Percentiles rank a stretch among this genome's conserved stretches.
These are phyloP conservation scores for Heliconius hermathena DNA, from an alignment of 1,140 invertebrate species.

Conservation along the genomic window DNA sequence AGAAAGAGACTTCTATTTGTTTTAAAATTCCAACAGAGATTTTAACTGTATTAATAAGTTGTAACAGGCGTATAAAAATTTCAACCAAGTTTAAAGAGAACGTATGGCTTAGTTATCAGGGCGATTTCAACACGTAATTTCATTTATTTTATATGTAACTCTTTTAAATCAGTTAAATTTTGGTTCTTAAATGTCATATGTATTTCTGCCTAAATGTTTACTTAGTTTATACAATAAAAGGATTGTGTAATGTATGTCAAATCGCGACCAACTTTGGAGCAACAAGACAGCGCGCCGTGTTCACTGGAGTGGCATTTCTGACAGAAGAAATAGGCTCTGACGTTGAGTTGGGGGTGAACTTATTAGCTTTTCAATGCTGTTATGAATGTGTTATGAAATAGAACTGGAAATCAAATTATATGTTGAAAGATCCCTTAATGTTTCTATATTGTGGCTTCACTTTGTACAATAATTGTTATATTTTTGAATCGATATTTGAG, in stretches of 20 bases:
- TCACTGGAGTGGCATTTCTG: constrained; percentile 23
- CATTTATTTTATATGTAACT: too few relatives aligned
- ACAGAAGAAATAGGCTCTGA: constrained; percentile 17
- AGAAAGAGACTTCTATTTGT: too few relatives aligned
- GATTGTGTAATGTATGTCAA: constrained; percentile 16
- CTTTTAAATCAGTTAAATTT: too few relatives aligned
- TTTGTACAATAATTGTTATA: neutral
- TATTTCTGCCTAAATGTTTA: neutral
- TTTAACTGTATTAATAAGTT: too few relatives aligned
- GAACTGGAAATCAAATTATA: neutral
- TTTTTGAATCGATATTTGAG: too few relatives aligned
- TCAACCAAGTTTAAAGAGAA: too few relatives aligned
- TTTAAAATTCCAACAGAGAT: too few relatives aligned
- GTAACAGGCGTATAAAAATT: too few relatives aligned
- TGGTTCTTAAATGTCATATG: too few relatives aligned
- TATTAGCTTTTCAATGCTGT: neutral
- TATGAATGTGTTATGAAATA: constrained; percentile 1
- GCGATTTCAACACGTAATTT: too few relatives aligned
- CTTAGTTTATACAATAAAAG: neutral
- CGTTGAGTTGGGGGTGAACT: constrained; percentile 10
- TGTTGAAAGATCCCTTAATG: neutral
- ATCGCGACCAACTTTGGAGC: neutral
- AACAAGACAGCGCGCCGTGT: constrained; percentile 8
- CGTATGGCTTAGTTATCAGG: too few relatives aligned
- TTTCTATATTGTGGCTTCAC: neutral